Percentiles rank a stretch among this genome's conserved stretches.
These are phyloP conservation scores for Sternarchorhynchus goeldii DNA, from an alignment of 2,797 vertebrate species.

Conservation along the genomic window DNA sequence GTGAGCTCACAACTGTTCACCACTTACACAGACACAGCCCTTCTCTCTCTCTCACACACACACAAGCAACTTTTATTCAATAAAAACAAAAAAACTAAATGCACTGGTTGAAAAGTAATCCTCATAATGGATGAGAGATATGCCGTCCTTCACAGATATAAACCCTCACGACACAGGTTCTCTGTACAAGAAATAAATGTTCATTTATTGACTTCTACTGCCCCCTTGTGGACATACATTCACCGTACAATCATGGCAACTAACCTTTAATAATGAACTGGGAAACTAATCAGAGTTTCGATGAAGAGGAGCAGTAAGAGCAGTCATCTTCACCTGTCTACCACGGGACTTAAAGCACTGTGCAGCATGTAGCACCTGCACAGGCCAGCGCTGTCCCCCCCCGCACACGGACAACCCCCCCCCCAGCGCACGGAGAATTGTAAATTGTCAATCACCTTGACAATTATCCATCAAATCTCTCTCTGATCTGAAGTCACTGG, in stretches of 20 bases:
- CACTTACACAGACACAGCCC: no score
- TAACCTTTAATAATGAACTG: no score
- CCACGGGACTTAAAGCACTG: background rate
- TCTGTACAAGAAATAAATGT: background rate
- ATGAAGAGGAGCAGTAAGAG: background rate
- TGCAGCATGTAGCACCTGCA: background rate
- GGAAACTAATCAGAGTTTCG: no score
- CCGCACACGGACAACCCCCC: no score
- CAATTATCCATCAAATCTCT: no score
- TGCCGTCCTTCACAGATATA: no score
- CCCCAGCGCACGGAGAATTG: no score
- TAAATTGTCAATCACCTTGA: no score
- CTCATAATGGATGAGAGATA: background rate
- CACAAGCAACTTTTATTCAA: background rate
- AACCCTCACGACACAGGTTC: background rate
- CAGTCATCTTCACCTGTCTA: constrained; percentile 48
- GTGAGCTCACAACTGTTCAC: background rate
- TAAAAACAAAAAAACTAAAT: background rate
- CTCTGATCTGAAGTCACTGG: no score
- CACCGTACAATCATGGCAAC: no score
- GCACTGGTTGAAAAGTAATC: background rate
- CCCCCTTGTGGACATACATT: constrained; percentile 58
- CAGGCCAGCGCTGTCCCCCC: background rate
- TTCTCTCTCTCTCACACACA: background rate
- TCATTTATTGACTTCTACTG: constrained; percentile 46